Base-by-base conservation (phyloP, 2,113 vertebrate genomes). In the Gambusia affinis region DNA sequence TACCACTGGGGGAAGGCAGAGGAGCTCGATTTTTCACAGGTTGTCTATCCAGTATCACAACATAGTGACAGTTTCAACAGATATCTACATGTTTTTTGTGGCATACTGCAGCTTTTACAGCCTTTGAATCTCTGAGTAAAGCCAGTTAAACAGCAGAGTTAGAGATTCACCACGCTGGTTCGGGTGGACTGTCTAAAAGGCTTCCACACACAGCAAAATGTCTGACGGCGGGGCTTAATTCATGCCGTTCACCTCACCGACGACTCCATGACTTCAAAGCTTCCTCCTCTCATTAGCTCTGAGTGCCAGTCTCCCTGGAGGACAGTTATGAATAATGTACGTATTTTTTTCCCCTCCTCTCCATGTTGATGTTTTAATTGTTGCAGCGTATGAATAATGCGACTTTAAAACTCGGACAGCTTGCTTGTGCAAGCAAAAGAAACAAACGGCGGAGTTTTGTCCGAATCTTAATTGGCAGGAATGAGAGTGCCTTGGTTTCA, bases 281-380 rank as follows among this genome's bases (percentile, higher is more conserved):
- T 66, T 82, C 60, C 73, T 85, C 79, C 85, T 75, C 87, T 93
- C 91, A 93, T 93, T 92, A 92, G 83, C 85, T 70, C 74, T 80
- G 85, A 88, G 87, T 87, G 82, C 70, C 74, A 86, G 83, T 85
- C 88, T 88, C 86, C 82, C 85, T 75, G 60, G 84, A 89, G 81
- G 72, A 90, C 85, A 69, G 72, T 76, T 67, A 92, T 92, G 84
- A 93, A 93, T 92, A 88, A 93, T 93, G 90, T 78, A 88, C 82
- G 80, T 84, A 85, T 85, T 85, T 82, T 66, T 54, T 4, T 29
- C 69, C 57, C 65, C 39, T 29, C 61, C 70, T 51, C 76, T 65
- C 39, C 29, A 14, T 89, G 88, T 91, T 93, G 88, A 92, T 91
- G 91, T 86, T 93, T 89, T 92, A 87, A 92, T 91, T 89, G 90